Base-by-base conservation (phyloP, 30 jellyfish, hydroid and myxozoan species). In the Nemopilema nomurai region DNA sequence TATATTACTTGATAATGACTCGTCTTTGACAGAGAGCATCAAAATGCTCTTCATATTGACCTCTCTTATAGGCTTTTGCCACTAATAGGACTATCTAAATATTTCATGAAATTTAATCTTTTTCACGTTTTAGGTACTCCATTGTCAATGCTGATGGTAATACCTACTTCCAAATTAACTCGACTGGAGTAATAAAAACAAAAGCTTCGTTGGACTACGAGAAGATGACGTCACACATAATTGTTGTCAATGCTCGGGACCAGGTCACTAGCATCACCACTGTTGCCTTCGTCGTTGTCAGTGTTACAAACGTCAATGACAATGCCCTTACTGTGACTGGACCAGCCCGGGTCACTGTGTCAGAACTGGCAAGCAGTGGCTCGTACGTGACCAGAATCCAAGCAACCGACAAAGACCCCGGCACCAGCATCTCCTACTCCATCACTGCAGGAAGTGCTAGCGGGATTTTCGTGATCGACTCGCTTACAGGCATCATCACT, bases 251-350 rank as follows among this genome's bases (percentile, higher is more conserved):
- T 41, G 97, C 89, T 0, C 28, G 51, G 18, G 99, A 95, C 63
- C 91, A 90, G 28, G 49, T 87, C 28, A 74, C 98, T 0, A 76
- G 82, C 67, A 73, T 95, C 25, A 52, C 96, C 32, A 89, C 85
- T 63, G 49, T 29, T 8, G 84, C 87, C 0, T 31, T 51, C 53
- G 71, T 95, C 29, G 75, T 49, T 18, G 96, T 95, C 26, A 82
- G 62, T 53, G 99, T 95, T 27, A 27, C 80, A 28, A 83, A 95
- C 67, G 91, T 80, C 16, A 77, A 90, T 69, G 99, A 95, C 21
- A 52, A 49, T 62, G n/a, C 73, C 0, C 84, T 96, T 8, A 69
- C 51, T 0, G 25, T 89, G 49, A 51, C 84, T 18, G 76, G 96
- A 41, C 86, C 91, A 29, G 19, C 70, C 17, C 28, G 70, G 0